Percentiles rank a stretch among this genome's conserved stretches.
These are phyloP conservation scores for Stegophylla sp. DNA, from an alignment of 2,888 invertebrate species.

Conservation along the genomic window DNA sequence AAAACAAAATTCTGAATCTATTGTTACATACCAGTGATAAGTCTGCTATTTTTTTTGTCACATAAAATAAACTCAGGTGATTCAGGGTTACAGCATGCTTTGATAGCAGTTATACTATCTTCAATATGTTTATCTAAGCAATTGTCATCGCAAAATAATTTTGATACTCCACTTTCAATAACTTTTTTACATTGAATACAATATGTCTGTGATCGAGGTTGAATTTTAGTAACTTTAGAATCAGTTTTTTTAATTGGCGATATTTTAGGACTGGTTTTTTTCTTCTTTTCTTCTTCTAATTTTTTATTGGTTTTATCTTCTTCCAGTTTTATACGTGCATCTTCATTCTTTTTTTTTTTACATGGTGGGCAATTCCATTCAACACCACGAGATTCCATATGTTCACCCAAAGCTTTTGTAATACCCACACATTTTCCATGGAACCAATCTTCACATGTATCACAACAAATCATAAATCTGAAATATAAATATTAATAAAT, in stretches of 20 bases:
- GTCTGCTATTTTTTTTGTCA: constrained; percentile 79
- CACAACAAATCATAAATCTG: constrained; percentile 96
- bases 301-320: constrained; percentile 26
- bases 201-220: not conserved
- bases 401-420: constrained; percentile 84
- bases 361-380: constrained; percentile 92
- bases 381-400: constrained; percentile 86
- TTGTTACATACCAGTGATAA: constrained; percentile 66
- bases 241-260: constrained; percentile 21
- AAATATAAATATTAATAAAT: constrained; percentile 21
- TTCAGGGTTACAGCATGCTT: constrained; percentile 45
- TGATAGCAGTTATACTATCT: constrained; percentile 46
- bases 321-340: constrained; percentile 61
- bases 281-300: constrained; percentile 41
- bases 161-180: not conserved
- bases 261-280: not conserved
- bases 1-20: constrained; percentile 15
- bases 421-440: constrained; percentile 97
- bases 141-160: constrained; percentile 43
- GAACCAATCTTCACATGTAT: constrained; percentile 95
- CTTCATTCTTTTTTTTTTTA: constrained; percentile 67
- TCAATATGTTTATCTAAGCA: constrained; percentile 55
- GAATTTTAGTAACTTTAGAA: constrained; percentile 19
- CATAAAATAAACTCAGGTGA: constrained; percentile 67
- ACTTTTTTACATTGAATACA: constrained; percentile 32